phyloP scores from a whole-genome alignment of 2,797 vertebrate species.

The Darevskia nairensis region DNA sequence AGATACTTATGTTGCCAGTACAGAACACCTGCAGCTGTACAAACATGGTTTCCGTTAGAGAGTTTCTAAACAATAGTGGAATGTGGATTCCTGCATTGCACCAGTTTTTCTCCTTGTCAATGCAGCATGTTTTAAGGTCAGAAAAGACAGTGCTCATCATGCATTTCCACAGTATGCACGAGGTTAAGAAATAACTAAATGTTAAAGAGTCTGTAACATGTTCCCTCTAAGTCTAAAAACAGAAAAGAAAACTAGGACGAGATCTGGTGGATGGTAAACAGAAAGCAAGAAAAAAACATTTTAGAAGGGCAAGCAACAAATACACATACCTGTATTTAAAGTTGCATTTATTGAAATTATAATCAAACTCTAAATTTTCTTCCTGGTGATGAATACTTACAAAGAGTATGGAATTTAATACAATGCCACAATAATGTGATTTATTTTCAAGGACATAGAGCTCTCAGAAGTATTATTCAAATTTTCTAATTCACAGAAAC shows the following conservation, averaged over 20 bases:
- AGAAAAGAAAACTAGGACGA: background rate
- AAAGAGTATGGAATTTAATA: background rate
- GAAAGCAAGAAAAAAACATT: too few relatives aligned
- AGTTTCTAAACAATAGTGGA: background rate
- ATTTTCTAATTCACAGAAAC: background rate
- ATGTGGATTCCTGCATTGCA: background rate
- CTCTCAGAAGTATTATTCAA: conserved; percentile 16
- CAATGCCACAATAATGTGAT: background rate
- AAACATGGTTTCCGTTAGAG: background rate
- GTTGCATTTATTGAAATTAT: background rate
- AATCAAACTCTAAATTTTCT: background rate
- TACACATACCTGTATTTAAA: background rate
- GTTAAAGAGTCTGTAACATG: background rate
- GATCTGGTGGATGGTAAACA: background rate
- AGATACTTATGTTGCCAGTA: background rate
- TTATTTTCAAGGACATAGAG: background rate
- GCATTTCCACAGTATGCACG: background rate
- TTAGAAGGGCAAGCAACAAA: background rate
- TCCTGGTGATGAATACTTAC: background rate
- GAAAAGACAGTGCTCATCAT: background rate
- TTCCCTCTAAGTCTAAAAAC: background rate
- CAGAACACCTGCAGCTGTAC: background rate
- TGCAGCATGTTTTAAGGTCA: background rate
- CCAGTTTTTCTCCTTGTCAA: background rate
- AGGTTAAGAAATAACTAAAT: background rate